Conservation (phyloP, 92 coral and sea anemone species). For the Actinernus sp. region DNA sequence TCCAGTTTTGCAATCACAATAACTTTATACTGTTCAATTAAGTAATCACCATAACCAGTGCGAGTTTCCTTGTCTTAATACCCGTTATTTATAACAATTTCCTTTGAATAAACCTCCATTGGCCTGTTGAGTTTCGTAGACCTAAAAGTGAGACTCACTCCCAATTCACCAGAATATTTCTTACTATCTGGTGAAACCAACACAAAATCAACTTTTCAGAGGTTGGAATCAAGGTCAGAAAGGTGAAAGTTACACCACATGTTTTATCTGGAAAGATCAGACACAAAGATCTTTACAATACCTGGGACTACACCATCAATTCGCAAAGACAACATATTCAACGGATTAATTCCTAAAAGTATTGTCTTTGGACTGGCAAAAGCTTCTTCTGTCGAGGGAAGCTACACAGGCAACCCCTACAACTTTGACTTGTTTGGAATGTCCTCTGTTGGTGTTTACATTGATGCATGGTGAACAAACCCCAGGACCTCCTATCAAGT, state of each 20-base stretch:
- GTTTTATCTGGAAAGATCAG: constrained; percentile 3
- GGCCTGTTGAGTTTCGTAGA: constrained; percentile 48
- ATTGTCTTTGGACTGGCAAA: constrained; percentile 28
- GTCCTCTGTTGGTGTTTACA: constrained; percentile 22
- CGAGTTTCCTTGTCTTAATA: too few relatives aligned
- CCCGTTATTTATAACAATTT: too few relatives aligned
- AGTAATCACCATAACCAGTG: too few relatives aligned
- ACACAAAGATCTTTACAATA: constrained; percentile 6
- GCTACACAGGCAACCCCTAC: constrained; percentile 27
- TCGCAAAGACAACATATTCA: constrained; percentile 42
- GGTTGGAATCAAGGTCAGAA: constrained; percentile 7
- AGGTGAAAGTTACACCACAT: constrained; percentile 10
- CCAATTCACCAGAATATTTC: constrained; percentile 23
- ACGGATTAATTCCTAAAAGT: constrained; percentile 32
- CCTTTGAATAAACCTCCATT: too few relatives aligned
- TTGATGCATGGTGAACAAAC: constrained; percentile 22
- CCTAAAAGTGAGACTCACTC: constrained; percentile 26
- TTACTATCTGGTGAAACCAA: constrained; percentile 13
- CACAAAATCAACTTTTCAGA: neutral
- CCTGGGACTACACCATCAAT: constrained; percentile 17
- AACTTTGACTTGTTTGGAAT: constrained; percentile 23
- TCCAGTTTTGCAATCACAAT: too few relatives aligned
- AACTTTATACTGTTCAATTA: too few relatives aligned
- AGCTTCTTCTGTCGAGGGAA: constrained; percentile 20
- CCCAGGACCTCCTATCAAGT: constrained; percentile 23